These are phyloP conservation scores for Paragorgia papillata DNA, from an alignment of 92 coral and sea anemone genomes.

Conservation along the genomic window DNA sequence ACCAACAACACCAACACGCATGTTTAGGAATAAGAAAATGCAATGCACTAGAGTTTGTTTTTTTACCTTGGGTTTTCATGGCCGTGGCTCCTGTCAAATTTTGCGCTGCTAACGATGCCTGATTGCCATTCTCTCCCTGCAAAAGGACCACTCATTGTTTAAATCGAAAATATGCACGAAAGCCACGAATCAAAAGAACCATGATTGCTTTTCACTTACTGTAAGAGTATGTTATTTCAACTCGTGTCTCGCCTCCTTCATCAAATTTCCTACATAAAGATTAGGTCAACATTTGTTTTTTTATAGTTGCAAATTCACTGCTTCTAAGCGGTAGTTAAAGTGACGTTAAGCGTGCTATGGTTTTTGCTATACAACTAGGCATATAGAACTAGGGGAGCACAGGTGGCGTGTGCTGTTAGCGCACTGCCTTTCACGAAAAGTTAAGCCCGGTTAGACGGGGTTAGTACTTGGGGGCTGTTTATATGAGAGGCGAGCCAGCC, in stretches of 20 bases:
- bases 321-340: neutral
- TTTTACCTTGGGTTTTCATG: constrained; percentile 80
- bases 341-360: too few relatives aligned
- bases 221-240: constrained; percentile 88
- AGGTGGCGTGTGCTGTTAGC: too few relatives aligned
- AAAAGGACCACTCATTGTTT: neutral
- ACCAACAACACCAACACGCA: neutral
- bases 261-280: constrained; percentile 65
- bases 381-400: too few relatives aligned
- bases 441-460: too few relatives aligned
- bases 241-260: constrained; percentile 81
- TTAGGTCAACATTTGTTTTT: neutral
- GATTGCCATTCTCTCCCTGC: constrained; percentile 81
- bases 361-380: neutral
- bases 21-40: neutral
- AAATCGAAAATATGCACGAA: neutral
- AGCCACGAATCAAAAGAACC: neutral
- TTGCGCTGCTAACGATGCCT: constrained; percentile 65
- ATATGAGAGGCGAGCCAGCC: too few relatives aligned
- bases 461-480: too few relatives aligned
- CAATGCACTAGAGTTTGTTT: neutral
- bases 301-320: neutral
- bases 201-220: constrained; percentile 64
- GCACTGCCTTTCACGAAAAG: too few relatives aligned
- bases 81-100: constrained; percentile 75